phyloP scores from a whole-genome alignment of 92 coral and sea anemone species.

The Ricordea florida region DNA sequence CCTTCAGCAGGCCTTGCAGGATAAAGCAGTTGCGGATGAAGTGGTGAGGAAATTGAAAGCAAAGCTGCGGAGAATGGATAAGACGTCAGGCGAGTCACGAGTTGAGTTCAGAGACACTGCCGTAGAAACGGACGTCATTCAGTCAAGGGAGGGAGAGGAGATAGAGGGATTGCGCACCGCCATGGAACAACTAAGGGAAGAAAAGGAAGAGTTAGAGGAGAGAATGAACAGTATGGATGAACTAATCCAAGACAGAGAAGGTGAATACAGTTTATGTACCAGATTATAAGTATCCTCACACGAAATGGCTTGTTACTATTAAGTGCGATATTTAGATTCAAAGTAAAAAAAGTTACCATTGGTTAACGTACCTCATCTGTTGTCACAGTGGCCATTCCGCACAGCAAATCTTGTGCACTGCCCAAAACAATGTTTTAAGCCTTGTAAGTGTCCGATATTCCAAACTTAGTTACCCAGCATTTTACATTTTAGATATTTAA shows the following conservation, averaged over 20 bases:
- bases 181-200: constrained; percentile 47
- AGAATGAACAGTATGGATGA: constrained; percentile 22
- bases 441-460: too few species aligned
- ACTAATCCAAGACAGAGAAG: constrained; percentile 22
- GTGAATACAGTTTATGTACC: not conserved
- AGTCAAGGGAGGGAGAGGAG: not conserved
- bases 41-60: constrained; percentile 77
- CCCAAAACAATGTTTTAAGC: too few species aligned
- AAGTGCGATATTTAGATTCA: too few species aligned
- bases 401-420: too few species aligned
- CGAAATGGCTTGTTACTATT: too few species aligned
- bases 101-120: constrained; percentile 26
- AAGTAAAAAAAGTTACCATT: too few species aligned
- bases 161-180: not conserved
- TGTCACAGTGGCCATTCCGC: too few species aligned
- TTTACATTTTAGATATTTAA: too few species aligned
- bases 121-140: constrained; percentile 6
- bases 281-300: too few species aligned
- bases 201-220: constrained; percentile 67
- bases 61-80: constrained; percentile 37
- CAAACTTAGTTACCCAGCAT: too few species aligned
- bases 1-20: constrained; percentile 73
- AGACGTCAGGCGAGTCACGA: not conserved
- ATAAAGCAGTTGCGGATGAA: constrained; percentile 74
- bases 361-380: too few species aligned